A percentile compares a stretch with the other conserved stretches of the same genome.
Evolutionary conservation across 2,888 invertebrate species (phyloP).

Genomic region (Podabrus alpinus): DNA sequence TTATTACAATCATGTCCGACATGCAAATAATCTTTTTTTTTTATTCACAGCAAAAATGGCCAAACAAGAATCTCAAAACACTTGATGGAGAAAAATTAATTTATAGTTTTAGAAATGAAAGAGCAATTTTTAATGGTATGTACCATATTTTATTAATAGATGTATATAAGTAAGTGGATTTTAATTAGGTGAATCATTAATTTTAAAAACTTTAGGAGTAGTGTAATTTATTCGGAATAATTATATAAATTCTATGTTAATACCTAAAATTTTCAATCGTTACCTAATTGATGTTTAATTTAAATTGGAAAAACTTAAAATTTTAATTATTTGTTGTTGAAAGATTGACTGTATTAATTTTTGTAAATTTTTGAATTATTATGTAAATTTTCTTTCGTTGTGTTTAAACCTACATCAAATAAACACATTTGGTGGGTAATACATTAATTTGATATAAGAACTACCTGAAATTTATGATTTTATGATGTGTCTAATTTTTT

Average conservation of each 20-base stretch:
- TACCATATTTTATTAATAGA: not conserved
- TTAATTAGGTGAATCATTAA: not conserved
- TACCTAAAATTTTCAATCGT: not conserved
- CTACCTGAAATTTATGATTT: not conserved
- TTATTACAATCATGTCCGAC: too few relatives aligned
- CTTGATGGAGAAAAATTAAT: slow-evolving; percentile 51
- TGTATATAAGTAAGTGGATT: not conserved
- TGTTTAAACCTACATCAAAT: not conserved
- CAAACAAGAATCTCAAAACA: slow-evolving; percentile 60
- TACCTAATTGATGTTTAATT: not conserved
- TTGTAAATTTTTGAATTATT: not conserved
- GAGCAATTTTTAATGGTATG: not conserved
- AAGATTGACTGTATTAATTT: not conserved
- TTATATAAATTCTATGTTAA: not conserved
- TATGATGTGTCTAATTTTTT: not conserved
- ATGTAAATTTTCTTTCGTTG: not conserved
- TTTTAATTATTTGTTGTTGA: not conserved
- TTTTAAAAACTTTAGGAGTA: not conserved
- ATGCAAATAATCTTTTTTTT: slow-evolving; percentile 32
- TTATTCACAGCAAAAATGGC: slow-evolving; percentile 60
- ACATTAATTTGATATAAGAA: not conserved
- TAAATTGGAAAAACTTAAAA: not conserved
- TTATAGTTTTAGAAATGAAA: not conserved
- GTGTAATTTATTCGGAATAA: not conserved
- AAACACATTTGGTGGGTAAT: not conserved